A percentile compares a stretch with the other conserved stretches of the same genome.
These are phyloP conservation scores for Chiloscyllium plagiosum DNA, from an alignment of 2,113 vertebrate species.

Conservation along the genomic window DNA sequence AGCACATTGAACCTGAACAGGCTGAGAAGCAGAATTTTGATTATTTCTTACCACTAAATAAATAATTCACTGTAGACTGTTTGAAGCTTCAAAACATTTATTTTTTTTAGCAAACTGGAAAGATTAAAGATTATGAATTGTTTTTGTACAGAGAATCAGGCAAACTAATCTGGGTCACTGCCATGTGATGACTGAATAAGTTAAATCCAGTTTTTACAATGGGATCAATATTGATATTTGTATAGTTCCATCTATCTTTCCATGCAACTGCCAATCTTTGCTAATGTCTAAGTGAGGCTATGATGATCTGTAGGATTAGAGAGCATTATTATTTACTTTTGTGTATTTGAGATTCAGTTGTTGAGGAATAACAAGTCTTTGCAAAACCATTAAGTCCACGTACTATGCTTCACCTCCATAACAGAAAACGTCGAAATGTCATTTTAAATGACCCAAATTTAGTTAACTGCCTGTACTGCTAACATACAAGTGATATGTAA, in stretches of 20 bases:
- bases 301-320: neutral
- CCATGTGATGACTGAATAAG: neutral
- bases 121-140: slow-evolving; percentile 1
- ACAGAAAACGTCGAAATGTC: neutral
- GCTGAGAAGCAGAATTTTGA: neutral
- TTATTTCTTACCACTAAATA: neutral
- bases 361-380: neutral
- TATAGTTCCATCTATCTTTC: neutral
- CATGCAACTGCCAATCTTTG: neutral
- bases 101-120: slow-evolving; percentile 37
- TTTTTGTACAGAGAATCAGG: slow-evolving; percentile 13
- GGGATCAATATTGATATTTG: neutral
- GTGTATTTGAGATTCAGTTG: neutral
- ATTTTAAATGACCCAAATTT: slow-evolving; percentile 2
- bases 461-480: neutral
- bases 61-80: neutral
- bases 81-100: slow-evolving; percentile 38
- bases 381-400: neutral
- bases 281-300: neutral
- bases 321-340: neutral
- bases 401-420: neutral
- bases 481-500: neutral
- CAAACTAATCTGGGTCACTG: slow-evolving; percentile 1
- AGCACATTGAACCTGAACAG: neutral
- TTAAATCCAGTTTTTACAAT: neutral